A percentile compares a stretch with the other conserved stretches of the same genome.
phyloP scores from a whole-genome alignment of 2,888 invertebrate genomes.

The Scaptodrosophila latifasciaeformis region DNA sequence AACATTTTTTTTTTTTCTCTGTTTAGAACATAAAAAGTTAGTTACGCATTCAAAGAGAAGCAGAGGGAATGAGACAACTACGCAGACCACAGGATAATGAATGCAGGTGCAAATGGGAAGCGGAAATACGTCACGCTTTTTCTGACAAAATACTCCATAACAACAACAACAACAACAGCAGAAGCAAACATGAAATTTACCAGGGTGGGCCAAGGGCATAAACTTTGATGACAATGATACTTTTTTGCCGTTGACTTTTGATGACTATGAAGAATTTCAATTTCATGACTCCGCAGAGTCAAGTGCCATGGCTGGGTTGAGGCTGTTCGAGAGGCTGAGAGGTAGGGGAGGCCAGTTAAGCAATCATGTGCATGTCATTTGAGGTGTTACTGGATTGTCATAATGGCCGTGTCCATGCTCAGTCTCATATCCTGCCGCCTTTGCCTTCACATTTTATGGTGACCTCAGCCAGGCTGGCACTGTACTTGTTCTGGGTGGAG shows the following conservation, averaged over 20 bases:
- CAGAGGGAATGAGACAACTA: conserved; percentile 6
- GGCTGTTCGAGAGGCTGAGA: conserved; percentile 8
- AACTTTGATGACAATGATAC: conserved; percentile 38
- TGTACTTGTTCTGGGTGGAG: neutral
- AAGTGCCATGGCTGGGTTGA: conserved; percentile 3
- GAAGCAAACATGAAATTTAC: too few relatives aligned
- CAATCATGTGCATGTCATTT: conserved; percentile 44
- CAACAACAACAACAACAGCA: neutral
- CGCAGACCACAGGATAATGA: conserved; percentile 47
- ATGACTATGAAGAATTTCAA: conserved; percentile 65
- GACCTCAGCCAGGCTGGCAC: neutral
- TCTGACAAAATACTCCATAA: conserved; percentile 28
- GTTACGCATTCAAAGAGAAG: conserved; percentile 54
- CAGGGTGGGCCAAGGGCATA: conserved; percentile 30
- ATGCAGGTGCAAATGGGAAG: conserved; percentile 63
- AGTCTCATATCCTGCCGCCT: conserved; percentile 2
- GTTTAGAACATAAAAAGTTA: conserved; percentile 46
- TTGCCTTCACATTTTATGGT: conserved; percentile 47
- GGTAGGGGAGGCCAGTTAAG: conserved; percentile 43
- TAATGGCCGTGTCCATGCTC: conserved; percentile 35
- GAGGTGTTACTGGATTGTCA: conserved; percentile 58
- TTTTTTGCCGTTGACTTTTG: conserved; percentile 29
- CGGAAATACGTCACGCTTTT: conserved; percentile 66
- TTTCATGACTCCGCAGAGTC: conserved; percentile 34
- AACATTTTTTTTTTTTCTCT: too few relatives aligned